These are phyloP conservation scores for Drosophila peninsularis DNA, from an alignment of 2,888 invertebrate genomes.

Conservation along the genomic window DNA sequence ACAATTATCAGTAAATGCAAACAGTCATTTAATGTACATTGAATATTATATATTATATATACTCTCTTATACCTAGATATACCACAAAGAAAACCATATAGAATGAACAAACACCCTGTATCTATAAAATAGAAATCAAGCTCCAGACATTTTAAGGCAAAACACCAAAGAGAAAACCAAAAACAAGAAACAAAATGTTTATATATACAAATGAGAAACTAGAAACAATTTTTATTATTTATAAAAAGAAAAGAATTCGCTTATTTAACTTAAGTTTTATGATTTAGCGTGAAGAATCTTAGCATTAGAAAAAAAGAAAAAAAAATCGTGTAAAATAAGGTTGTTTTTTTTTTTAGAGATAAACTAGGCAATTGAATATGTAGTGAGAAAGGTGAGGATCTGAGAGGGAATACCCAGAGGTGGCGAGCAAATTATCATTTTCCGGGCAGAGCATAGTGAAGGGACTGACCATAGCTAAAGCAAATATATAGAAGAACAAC, in stretches of 20 bases:
- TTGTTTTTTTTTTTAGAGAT: slow-evolving; percentile 67
- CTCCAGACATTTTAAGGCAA: slow-evolving; percentile 48
- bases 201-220: slow-evolving; percentile 11
- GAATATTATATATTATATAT: slow-evolving; percentile 25
- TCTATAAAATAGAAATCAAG: slow-evolving; percentile 44
- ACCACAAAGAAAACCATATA: slow-evolving; percentile 10
- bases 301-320: slow-evolving; percentile 39
- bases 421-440: slow-evolving; percentile 10
- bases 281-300: slow-evolving; percentile 52
- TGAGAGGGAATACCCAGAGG: slow-evolving; percentile 19
- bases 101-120: slow-evolving; percentile 30
- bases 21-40: slow-evolving; percentile 38
- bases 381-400: slow-evolving; percentile 16
- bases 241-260: slow-evolving; percentile 69
- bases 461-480: slow-evolving; percentile 31
- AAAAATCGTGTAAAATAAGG: slow-evolving; percentile 60
- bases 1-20: slow-evolving; percentile 33
- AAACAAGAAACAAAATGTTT: neutral
- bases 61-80: slow-evolving; percentile 49
- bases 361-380: slow-evolving; percentile 46
- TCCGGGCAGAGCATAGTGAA: slow-evolving; percentile 28
- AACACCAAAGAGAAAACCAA: slow-evolving; percentile 37
- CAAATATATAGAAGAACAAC: slow-evolving; percentile 27
- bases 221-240: slow-evolving; percentile 46
- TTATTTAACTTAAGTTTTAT: slow-evolving; percentile 67